These are phyloP conservation scores for Poecilia wingei DNA, from an alignment of 2,797 vertebrate genomes.

Conservation along the genomic window DNA sequence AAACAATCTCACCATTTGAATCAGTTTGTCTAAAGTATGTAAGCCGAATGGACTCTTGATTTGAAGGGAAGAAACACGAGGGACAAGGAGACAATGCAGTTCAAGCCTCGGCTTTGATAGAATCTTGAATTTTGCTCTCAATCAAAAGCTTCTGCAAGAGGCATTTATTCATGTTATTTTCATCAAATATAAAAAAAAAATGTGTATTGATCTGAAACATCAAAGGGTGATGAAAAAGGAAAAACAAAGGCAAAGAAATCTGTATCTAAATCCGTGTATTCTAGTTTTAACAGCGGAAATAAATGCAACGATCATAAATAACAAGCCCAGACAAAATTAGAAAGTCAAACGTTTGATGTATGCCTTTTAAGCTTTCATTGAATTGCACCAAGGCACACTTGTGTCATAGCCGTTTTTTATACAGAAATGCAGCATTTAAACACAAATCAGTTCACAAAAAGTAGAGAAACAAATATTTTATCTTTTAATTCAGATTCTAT, in stretches of 20 bases:
- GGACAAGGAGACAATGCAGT: not conserved
- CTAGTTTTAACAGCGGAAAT: not conserved
- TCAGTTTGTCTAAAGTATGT: not conserved
- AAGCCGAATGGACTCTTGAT: not conserved
- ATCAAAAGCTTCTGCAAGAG: not conserved
- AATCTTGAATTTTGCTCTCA: not conserved
- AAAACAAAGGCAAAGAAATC: not conserved
- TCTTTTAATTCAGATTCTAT: not conserved
- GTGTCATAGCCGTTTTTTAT: not conserved
- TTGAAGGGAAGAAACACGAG: not conserved
- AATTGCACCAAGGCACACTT: not conserved
- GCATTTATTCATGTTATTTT: not conserved
- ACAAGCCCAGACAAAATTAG: not conserved
- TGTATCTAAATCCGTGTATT: not conserved
- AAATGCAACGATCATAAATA: not conserved
- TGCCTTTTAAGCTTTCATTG: not conserved
- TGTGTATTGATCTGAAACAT: not conserved
- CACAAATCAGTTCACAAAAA: not conserved
- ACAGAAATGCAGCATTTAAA: not conserved
- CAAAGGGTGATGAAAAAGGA: not conserved
- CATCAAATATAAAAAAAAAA: not conserved
- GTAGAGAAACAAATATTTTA: not conserved
- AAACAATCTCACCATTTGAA: not conserved
- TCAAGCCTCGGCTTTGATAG: not conserved
- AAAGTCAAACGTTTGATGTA: not conserved